Percentiles rank a stretch among this genome's conserved stretches.
Evolutionary conservation across 2,888 invertebrate genomes (phyloP).

Genomic region (Camptogramma bilineatum): DNA sequence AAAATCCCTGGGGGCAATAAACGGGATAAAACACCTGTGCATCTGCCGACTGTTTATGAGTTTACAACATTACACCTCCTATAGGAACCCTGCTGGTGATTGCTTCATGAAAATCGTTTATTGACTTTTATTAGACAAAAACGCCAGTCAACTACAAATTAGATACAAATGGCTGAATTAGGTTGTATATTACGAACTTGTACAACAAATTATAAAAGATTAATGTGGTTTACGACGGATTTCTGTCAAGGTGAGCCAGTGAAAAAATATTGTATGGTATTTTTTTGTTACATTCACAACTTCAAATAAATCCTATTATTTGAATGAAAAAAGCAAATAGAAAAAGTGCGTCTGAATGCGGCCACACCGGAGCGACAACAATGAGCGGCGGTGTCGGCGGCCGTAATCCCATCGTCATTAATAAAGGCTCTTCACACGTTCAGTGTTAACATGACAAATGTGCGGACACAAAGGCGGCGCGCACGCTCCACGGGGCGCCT

Average conservation of each 20-base stretch:
- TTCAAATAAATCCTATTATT: conserved; percentile 62
- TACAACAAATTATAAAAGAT: conserved; percentile 29
- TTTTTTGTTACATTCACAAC: conserved; percentile 48
- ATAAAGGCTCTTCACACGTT: conserved; percentile 81
- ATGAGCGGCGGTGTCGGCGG: conserved; percentile 59
- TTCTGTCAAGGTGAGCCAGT: conserved; percentile 19
- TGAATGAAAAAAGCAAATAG: conserved; percentile 64
- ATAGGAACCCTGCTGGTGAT: conserved; percentile 75
- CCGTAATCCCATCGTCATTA: conserved; percentile 79
- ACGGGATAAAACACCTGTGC: conserved; percentile 70
- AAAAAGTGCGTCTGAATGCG: conserved; percentile 62
- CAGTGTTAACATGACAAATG: conserved; percentile 84
- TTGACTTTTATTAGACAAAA: conserved; percentile 64
- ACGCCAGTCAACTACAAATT: conserved; percentile 59
- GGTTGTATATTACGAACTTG: conserved; percentile 36
- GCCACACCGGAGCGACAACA: conserved; percentile 63
- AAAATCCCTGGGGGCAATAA: conserved; percentile 37
- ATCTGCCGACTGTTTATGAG: conserved; percentile 71
- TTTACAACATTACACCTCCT: conserved; percentile 81
- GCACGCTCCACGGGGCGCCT: conserved; percentile 65
- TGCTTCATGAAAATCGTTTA: conserved; percentile 77
- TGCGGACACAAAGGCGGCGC: conserved; percentile 61
- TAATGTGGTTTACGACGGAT: conserved; percentile 27
- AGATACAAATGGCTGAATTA: conserved; percentile 58
- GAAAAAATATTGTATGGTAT: conserved; percentile 23